These are phyloP conservation scores for Suncus etruscus DNA, from an alignment of 2,113 vertebrate genomes.

Conservation along the genomic window DNA sequence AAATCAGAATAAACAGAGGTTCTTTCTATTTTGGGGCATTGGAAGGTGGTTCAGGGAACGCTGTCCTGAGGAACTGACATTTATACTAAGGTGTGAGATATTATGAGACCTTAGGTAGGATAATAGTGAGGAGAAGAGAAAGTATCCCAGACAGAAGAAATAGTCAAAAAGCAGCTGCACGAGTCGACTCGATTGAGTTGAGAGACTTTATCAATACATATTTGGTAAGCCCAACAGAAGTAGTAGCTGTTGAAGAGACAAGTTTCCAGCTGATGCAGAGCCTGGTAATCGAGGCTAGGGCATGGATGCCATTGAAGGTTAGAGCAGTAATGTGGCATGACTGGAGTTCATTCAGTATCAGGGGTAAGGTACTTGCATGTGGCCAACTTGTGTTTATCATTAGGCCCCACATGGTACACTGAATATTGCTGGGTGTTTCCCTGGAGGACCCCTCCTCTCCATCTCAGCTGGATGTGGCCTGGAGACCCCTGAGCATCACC, in stretches of 20 bases:
- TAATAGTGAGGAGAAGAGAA: not conserved
- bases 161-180: not conserved
- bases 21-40: slow-evolving; percentile 19
- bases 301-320: not conserved
- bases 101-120: not conserved
- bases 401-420: too few species aligned
- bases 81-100: not conserved
- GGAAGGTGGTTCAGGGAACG: not conserved
- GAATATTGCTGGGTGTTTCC: too few species aligned
- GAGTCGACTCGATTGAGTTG: not conserved
- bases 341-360: not conserved
- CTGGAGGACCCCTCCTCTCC: too few species aligned
- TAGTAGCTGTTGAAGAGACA: not conserved
- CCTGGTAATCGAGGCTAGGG: not conserved
- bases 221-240: not conserved
- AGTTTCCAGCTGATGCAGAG: not conserved
- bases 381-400: too few species aligned
- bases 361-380: too few species aligned
- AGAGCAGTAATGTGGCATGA: not conserved
- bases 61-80: not conserved
- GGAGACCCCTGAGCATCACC: too few species aligned
- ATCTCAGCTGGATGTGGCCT: too few species aligned
- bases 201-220: not conserved
- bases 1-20: not conserved
- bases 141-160: not conserved